A percentile compares a stretch with the other conserved stretches of the same genome.
phyloP scores from a whole-genome alignment of 2,797 vertebrate species.

The Sphenopsis melanotis region DNA sequence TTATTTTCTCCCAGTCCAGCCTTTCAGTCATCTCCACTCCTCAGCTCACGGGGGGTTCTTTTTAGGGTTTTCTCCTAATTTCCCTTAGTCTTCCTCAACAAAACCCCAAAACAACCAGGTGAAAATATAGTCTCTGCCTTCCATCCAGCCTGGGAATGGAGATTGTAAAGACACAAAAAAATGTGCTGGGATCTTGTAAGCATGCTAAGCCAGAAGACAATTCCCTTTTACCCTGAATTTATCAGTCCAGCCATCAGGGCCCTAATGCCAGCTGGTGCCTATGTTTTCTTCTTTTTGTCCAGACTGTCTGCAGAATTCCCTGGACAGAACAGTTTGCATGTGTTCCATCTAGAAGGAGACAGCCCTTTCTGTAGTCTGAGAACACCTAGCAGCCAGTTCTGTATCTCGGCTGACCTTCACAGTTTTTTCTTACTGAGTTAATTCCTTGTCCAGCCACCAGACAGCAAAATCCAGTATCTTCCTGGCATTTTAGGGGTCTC shows the following conservation, averaged over 20 bases:
- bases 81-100: neutral
- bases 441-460: neutral
- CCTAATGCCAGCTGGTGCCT: neutral
- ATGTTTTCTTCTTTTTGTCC: neutral
- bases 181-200: neutral
- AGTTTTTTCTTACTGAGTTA: neutral
- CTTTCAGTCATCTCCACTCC: neutral
- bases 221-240: neutral
- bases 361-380: neutral
- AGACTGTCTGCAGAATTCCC: neutral
- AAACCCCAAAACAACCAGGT: accelerated
- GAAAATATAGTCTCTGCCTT: neutral
- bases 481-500: neutral
- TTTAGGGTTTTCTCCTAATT: neutral
- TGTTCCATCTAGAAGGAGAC: neutral
- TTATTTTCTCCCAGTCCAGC: neutral
- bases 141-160: neutral
- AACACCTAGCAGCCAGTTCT: accelerated
- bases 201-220: neutral
- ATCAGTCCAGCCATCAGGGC: neutral
- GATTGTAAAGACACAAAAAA: neutral
- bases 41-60: neutral
- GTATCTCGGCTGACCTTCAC: accelerated
- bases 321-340: neutral
- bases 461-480: neutral